Base-by-base conservation (phyloP, 2,888 invertebrate species). In the Tipula vernalis region DNA sequence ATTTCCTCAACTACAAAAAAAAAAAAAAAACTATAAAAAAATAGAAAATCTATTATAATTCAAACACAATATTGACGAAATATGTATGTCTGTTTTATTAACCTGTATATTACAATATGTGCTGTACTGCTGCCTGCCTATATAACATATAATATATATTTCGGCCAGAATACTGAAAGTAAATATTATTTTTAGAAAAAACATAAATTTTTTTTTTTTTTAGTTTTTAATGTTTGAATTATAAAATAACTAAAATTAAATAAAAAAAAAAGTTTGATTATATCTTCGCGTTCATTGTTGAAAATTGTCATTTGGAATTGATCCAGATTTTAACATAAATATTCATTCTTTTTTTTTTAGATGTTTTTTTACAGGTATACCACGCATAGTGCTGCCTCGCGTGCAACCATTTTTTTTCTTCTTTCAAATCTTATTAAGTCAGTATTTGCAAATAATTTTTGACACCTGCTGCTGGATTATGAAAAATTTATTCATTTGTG, bases 291-390 rank as follows among this genome's bases (percentile, higher is more conserved):
- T 71, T 71, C 28, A 71, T 71, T 71, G 71, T 71, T 71, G 71
- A 28, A 71, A 15, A 71, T 71, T 71, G 71, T 71, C 71, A 71
- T 71, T 71, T 71, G 71, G 71, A 71, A 28, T 71, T 71, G 71
- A 71, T 71, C 71, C 71, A 71, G 71, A 71, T 71, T 71, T 71
- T 71, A 71, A 71, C 71, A 71, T 71, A 71, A 71, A 71, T 71
- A 71, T 71, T 71, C 28, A 71, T 71, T 71, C 71, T 28, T 71
- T 28, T 28, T 28, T 2, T 71, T 71, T 28, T 71, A 71, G 71
- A 71, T 71, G 28, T 3, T 57, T 28, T n/a, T 57, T 15, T 57
- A 71, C 71, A 71, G 71, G 28, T 71, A 71, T 28, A 28, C 10
- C 10, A 28, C 10, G 12, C 8, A 57, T 71, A 10, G 71, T 6